Evolutionary conservation across 2,888 invertebrate genomes (phyloP), one percentile per base, ranked within the genome.

Genomic region (Ochropleura plecta): DNA sequence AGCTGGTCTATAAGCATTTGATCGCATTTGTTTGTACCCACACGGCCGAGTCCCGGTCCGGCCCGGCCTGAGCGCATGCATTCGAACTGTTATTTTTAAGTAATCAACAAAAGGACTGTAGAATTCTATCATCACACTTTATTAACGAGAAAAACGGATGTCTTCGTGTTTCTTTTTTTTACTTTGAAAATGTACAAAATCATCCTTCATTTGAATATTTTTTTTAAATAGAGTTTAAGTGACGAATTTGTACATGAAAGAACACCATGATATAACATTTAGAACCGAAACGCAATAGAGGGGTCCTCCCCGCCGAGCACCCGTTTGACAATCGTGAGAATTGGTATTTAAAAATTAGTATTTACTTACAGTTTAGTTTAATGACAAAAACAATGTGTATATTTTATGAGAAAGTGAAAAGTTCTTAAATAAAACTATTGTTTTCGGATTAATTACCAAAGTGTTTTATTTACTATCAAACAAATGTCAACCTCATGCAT

Each of bases 381-480:
- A 95, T 95, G 95, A 95, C 95, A 96, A 96, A 95, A 96, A 96
- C 96, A 96, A 96, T 96, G 96, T 96, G 96, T 96, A 96, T 96
- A 96, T 96, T 96, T 96, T 96, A 96, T 96, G 96, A 96, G 94
- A 96, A 96, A 95, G 94, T 95, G 95, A 96, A 95, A 95, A 95
- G 95, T 96, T 96, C 96, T 96, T 96, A 96, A 96, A 96, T 96
- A 96, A 96, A 96, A 96, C 96, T 96, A 96, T 96, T 96, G 96
- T 96, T 96, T 96, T 96, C 96, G 96, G 96, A 96, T 96, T 96
- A 96, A 95, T 94, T 93, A 94, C 89, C 83, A 89, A 88, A 71
- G 93, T 90, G 96, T 96, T 96, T 96, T 95, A 96, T 96, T 96
- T 95, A 81, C 86, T 85, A 89, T 86, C 87, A 88, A 87, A 65